These are phyloP conservation scores for Platichthys stellatus DNA, from an alignment of 2,113 vertebrate genomes.

Conservation along the genomic window DNA sequence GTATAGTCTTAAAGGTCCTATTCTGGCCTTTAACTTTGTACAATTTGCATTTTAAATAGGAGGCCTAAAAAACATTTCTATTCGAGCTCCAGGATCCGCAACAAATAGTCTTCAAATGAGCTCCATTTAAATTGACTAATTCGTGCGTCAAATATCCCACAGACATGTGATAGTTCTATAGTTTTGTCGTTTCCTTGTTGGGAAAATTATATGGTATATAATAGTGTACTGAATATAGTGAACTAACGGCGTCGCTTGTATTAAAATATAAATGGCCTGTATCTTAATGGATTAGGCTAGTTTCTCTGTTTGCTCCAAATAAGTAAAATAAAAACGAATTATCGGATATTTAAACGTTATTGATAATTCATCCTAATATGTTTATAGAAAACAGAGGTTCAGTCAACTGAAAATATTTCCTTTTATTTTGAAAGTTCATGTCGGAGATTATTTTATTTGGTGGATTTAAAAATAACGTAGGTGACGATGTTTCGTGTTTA, in stretches of 20 bases:
- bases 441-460: neutral
- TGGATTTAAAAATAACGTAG: neutral
- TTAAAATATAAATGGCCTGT: neutral
- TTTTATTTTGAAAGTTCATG: too few relatives aligned
- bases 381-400: neutral
- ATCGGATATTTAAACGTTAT: neutral
- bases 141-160: neutral
- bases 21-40: neutral
- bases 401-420: neutral
- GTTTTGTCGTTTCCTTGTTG: neutral
- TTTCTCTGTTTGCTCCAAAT: neutral
- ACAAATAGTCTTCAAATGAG: neutral
- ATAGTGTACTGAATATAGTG: neutral
- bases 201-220: neutral
- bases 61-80: neutral
- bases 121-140: neutral
- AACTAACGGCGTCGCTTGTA: neutral
- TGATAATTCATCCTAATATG: neutral
- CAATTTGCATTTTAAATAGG: neutral
- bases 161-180: neutral
- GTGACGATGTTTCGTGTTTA: neutral
- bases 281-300: neutral
- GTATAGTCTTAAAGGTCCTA: neutral
- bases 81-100: neutral
- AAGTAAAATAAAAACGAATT: neutral